Evolutionary conservation across 1,140 invertebrate species (phyloP), one percentile per base, ranked within the genome.

Genomic region (Rhagoletis zephyria): DNA sequence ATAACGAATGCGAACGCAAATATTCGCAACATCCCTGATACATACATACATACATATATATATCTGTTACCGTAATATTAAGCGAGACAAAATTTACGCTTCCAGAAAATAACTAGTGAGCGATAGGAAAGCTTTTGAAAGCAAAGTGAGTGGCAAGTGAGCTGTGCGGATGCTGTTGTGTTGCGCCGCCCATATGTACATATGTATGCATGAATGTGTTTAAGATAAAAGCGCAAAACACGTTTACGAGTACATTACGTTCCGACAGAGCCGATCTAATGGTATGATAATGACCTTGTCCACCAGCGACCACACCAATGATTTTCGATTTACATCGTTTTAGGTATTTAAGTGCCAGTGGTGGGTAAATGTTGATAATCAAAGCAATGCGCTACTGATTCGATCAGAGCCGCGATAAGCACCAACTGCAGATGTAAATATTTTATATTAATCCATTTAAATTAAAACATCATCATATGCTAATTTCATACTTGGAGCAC

Each of bases 241-340:
- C 12, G 61, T 63, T 63, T 67, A 7, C 4, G 19, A 40, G 19
- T 67, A 67, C 64, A 19, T 14, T 63, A 4, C 63, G 63, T 64
- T 64, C 16, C n/a, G 64, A 19, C 4, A 14, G 10, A n/a, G 61
- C 16, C 19, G 64, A 30, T 67, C 4, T 40, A 4, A 40, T 67
- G 30, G 30, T 30, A 67, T 40, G 64, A 67, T 67, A 67, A 67
- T 67, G 64, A 67, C 64, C 64, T 67, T 67, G 64, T 67, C 64
- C 30, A 19, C 30, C 64, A 19, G 64, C 64, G 5, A 10, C 6
- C 30, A 63, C 61, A 63, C 7, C 7, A 63, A 14, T 63, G 61
- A 63, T 63, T 63, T 63, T 14, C 61, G 61, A 63, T 63, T n/a
- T 7, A 60, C 59, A 60, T 7, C 59, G 59, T 60, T 60, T 60